phyloP scores from a whole-genome alignment of 2,888 invertebrate genomes.

The Deilephila elpenor region DNA sequence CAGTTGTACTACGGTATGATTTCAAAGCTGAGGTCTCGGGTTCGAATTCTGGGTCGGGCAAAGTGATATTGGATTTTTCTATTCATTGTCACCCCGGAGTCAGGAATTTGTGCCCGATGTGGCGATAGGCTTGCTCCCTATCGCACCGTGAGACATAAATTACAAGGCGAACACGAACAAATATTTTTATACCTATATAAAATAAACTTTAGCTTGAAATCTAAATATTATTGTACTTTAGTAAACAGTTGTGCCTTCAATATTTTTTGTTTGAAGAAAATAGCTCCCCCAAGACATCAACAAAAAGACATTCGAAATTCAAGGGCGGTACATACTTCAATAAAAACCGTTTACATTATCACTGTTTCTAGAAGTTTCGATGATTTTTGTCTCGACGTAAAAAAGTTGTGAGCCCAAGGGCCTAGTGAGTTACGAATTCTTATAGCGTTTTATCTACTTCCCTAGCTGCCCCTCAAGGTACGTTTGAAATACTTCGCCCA shows the following conservation, averaged over 20 bases:
- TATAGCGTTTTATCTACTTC: conserved; percentile 30
- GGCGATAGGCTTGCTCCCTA: too few relatives aligned
- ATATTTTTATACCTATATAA: too few relatives aligned
- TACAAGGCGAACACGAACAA: too few relatives aligned
- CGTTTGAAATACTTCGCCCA: conserved; percentile 5
- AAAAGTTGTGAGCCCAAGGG: conserved; percentile 29
- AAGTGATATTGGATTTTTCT: background rate
- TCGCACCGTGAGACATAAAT: too few relatives aligned
- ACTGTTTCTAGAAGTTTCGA: conserved; percentile 7
- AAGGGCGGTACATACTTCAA: conserved; percentile 18
- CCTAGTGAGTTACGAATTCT: conserved; percentile 24
- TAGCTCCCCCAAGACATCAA: background rate
- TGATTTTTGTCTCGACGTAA: conserved; percentile 20
- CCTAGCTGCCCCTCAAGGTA: conserved; percentile 23
- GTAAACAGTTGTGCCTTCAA: background rate
- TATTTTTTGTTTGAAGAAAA: background rate
- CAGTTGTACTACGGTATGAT: too few relatives aligned
- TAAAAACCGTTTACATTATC: conserved; percentile 17
- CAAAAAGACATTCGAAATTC: conserved; percentile 3
- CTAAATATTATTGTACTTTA: too few relatives aligned
- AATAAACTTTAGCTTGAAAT: too few relatives aligned
- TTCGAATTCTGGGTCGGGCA: too few relatives aligned
- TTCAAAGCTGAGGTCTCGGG: too few relatives aligned
- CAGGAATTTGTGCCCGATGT: too few relatives aligned
- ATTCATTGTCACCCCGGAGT: too few relatives aligned